Evolutionary conservation across 2,113 vertebrate genomes (phyloP), one percentile per base, ranked within the genome.

Genomic region (Arenaria interpres): DNA sequence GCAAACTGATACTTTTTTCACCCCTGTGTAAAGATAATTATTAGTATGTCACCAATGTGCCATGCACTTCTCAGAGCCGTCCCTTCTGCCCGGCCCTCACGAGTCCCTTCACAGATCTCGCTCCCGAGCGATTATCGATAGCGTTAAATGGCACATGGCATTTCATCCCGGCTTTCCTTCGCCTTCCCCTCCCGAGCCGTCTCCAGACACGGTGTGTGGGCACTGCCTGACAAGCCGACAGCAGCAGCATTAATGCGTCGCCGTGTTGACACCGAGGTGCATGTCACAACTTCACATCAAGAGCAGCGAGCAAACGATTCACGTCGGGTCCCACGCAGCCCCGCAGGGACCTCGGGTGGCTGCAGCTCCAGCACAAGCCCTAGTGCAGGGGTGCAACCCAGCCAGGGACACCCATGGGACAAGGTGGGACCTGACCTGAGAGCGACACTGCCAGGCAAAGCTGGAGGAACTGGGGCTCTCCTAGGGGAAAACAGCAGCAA

Each of bases 361-460:
- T 76, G 72, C 48, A 53, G 10, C 53, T 77, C 73, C 74, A 64
- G 59, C n/a, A 50, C 1, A 1, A 54, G 50, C 25, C 32, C 83
- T 8, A 4, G 14, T n/a, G 17, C 24, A 6, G 1, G 4, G 45
- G 24, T 16, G 6, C 48, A 51, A 79, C 28, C 23, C 68, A 54
- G 21, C 24, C 54, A 39, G 17, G 24, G 30, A 14, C 17, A 57
- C 56, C 48, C 57, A 13, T 9, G 33, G 43, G 30, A 17, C 14
- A 9, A 54, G 41, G 37, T 37, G 45, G 57, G 25, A 14, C 20
- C 27, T 7, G 25, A 37, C 5, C 33, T 0, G 0, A 46, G 37
- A 2, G 0, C 0, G 2, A 13, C 43, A 48, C 35, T 67, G 8
- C 48, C 25, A 32, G 2, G 0, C 1, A 1, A 28, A 59, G 53